These are phyloP conservation scores for Dromius quadrimaculatus DNA, from an alignment of 2,888 invertebrate genomes.

Conservation along the genomic window DNA sequence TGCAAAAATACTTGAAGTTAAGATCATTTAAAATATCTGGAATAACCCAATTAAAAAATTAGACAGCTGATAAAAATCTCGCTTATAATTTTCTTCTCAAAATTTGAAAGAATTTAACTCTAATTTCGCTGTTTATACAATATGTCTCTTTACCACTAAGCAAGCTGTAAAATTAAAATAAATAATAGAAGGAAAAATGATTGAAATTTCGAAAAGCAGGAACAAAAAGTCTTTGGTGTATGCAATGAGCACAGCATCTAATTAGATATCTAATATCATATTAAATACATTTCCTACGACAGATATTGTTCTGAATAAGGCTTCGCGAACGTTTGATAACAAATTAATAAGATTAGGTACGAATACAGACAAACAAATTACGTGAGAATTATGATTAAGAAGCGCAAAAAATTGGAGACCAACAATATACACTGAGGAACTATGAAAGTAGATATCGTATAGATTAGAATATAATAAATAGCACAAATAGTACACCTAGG, in stretches of 20 bases:
- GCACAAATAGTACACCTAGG: slow-evolving; percentile 51
- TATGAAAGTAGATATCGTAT: slow-evolving; percentile 45
- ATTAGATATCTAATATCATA: slow-evolving; percentile 29
- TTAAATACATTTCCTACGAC: slow-evolving; percentile 20
- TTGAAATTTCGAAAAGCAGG: slow-evolving; percentile 33
- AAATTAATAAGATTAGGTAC: too few species aligned
- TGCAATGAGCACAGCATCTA: slow-evolving; percentile 40
- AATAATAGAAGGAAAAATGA: slow-evolving; percentile 24
- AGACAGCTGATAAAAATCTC: too few species aligned
- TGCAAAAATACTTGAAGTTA: too few species aligned
- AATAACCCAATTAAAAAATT: too few species aligned
- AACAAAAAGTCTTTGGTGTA: slow-evolving; percentile 50
- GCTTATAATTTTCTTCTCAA: too few species aligned
- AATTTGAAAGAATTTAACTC: slow-evolving; percentile 3
- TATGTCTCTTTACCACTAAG: slow-evolving; percentile 16
- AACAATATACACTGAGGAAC: slow-evolving; percentile 46
- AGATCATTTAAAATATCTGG: too few species aligned
- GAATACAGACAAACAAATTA: slow-evolving; percentile 23
- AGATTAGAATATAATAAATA: slow-evolving; percentile 51
- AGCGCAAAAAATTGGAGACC: slow-evolving; percentile 34
- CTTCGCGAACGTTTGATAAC: too few species aligned
- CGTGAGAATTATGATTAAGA: slow-evolving; percentile 17
- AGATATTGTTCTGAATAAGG: slow-evolving; percentile 44
- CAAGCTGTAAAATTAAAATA: slow-evolving; percentile 17
- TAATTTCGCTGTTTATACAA: slow-evolving; percentile 30